Percentiles rank a stretch among this genome's conserved stretches.
Conservation (phyloP, 2,113 vertebrate species). For the Neoarius graeffei region DNA sequence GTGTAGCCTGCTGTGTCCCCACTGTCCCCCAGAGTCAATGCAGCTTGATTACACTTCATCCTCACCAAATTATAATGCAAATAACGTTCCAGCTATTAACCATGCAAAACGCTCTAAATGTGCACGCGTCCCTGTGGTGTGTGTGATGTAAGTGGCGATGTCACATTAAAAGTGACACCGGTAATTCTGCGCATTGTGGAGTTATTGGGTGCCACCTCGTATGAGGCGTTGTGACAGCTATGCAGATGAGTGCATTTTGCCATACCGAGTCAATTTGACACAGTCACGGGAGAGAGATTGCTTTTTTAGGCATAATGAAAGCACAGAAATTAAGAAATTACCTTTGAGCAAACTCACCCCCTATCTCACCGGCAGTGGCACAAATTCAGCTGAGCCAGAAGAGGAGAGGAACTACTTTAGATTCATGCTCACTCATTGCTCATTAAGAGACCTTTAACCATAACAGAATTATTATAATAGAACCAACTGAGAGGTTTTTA, state of each 20-base stretch:
- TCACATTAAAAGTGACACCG: constrained; percentile 69
- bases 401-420: constrained; percentile 48
- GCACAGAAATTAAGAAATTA: constrained; percentile 68
- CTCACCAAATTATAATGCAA: constrained; percentile 66
- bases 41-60: constrained; percentile 66
- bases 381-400: constrained; percentile 48
- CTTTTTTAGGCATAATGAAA: constrained; percentile 63
- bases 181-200: constrained; percentile 68
- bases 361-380: constrained; percentile 39
- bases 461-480: constrained; percentile 49
- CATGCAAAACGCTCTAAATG: constrained; percentile 62
- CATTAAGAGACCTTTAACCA: constrained; percentile 53
- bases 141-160: constrained; percentile 68
- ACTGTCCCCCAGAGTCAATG: constrained; percentile 58
- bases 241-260: constrained; percentile 67
- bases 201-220: constrained; percentile 64
- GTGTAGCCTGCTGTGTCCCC: constrained; percentile 49
- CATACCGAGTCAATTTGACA: constrained; percentile 65
- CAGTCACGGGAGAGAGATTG: constrained; percentile 66
- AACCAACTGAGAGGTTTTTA: constrained; percentile 45
- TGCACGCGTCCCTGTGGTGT: constrained; percentile 59
- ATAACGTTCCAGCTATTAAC: constrained; percentile 66
- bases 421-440: constrained; percentile 52
- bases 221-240: constrained; percentile 64
- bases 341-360: constrained; percentile 57